These are phyloP conservation scores for Euspilapteryx auroguttella DNA, from an alignment of 2,888 invertebrate genomes.

Conservation along the genomic window DNA sequence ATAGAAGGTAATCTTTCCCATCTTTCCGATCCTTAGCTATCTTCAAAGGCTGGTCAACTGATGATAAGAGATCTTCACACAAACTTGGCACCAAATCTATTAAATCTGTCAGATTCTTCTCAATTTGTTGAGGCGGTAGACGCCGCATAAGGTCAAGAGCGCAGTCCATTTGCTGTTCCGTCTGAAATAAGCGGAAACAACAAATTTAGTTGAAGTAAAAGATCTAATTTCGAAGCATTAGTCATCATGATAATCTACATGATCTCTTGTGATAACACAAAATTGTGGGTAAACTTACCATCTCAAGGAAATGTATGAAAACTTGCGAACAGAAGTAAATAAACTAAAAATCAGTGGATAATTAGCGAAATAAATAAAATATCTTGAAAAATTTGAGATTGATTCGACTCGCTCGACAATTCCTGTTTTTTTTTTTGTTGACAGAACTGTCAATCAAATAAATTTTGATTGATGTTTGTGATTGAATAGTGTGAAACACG, in stretches of 20 bases:
- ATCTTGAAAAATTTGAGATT: too few species aligned
- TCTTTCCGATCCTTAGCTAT: slow-evolving; percentile 93
- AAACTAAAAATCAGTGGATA: too few species aligned
- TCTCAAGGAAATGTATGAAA: slow-evolving; percentile 7
- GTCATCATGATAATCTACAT: slow-evolving; percentile 35
- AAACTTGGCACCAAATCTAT: slow-evolving; percentile 95
- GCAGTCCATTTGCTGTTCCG: slow-evolving; percentile 97
- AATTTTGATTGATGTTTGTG: background rate
- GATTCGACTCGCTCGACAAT: slow-evolving; percentile 11
- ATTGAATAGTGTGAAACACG: too few species aligned
- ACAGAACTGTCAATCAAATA: slow-evolving; percentile 4
- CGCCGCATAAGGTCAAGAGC: slow-evolving; percentile 98
- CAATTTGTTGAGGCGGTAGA: slow-evolving; percentile 98
- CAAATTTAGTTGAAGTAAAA: background rate
- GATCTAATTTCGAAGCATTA: slow-evolving; percentile 22
- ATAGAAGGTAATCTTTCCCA: slow-evolving; percentile 96
- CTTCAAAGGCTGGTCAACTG: slow-evolving; percentile 97
- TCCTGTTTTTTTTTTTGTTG: slow-evolving; percentile 8
- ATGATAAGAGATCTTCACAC: slow-evolving; percentile 95
- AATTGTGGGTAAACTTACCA: slow-evolving; percentile 17
- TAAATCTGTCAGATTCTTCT: slow-evolving; percentile 96
- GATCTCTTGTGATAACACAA: slow-evolving; percentile 2
- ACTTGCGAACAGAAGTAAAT: background rate
- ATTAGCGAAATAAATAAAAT: too few species aligned
- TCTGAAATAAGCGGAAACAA: slow-evolving; percentile 58